Percentiles rank a stretch among this genome's conserved stretches.
Evolutionary conservation across 2,797 vertebrate species (phyloP).

Genomic region (Anguilla marmorata): DNA sequence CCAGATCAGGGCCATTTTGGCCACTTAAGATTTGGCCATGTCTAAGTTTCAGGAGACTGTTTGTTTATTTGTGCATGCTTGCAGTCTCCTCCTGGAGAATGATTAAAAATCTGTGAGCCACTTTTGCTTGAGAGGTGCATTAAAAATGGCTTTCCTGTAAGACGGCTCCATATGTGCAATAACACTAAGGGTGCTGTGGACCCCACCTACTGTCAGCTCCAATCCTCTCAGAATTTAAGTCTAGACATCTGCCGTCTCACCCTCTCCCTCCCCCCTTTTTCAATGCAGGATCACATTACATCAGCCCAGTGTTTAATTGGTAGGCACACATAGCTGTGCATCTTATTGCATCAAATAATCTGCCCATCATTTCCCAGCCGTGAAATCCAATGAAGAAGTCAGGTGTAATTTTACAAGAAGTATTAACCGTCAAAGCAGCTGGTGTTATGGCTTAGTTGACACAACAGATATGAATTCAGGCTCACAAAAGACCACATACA

Average conservation of each 20-base stretch:
- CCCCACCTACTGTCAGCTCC: constrained; percentile 11
- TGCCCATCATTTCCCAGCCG: neutral
- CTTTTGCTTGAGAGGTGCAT: constrained; percentile 2
- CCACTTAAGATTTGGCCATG: neutral
- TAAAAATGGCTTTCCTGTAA: constrained; percentile 1
- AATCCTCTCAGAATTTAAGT: constrained; percentile 10
- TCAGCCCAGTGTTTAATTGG: constrained; percentile 18
- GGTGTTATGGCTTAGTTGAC: neutral
- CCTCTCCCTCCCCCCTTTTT: constrained; percentile 1
- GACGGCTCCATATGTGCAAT: neutral
- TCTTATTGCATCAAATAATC: constrained; percentile 25
- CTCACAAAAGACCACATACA: constrained; percentile 2
- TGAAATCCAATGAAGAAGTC: constrained; percentile 23
- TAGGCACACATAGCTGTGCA: constrained; percentile 4
- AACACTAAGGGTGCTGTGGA: neutral
- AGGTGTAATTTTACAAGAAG: neutral
- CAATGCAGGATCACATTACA: neutral
- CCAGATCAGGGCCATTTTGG: neutral
- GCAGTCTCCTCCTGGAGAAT: neutral
- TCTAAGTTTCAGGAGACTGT: neutral
- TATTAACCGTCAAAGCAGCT: neutral
- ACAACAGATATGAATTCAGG: neutral
- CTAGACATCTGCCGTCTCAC: neutral
- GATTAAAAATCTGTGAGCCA: neutral
- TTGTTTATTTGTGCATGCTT: neutral